Evolutionary conservation across 2,797 vertebrate species (phyloP), one percentile per base, ranked within the genome.

Genomic region (Sebastes jordani): DNA sequence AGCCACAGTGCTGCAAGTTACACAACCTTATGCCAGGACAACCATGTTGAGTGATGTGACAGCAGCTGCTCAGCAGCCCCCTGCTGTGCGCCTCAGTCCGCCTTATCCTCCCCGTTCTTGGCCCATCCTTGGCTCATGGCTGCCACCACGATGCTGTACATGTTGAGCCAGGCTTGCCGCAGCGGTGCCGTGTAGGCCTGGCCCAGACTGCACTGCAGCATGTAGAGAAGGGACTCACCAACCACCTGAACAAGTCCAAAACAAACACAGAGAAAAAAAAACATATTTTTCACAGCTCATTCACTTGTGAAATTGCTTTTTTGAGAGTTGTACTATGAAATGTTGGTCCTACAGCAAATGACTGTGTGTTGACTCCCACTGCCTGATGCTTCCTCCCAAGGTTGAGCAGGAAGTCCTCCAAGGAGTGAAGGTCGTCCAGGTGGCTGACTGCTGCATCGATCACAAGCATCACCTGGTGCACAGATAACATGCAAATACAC

Each of bases 361-460:
- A 98, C 89, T 97, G 96, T 1, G 95, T 95, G 91, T 95, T 96
- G 83, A 99, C 97, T 9, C 98, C 98, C 10, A 97, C 95, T 1
- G 97, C 96, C 83, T 97, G 96, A 80, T 99, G 98, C 93, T 98
- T 99, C 90, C 94, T 96, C 76, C 98, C 98, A 1, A 99, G 94
- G 91, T 96, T 95, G 61, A 96, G 92, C 78, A 99, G 95, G 90
- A 98, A 98, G 29, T 98, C 97, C 73, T 97, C 97, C 94, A 99
- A 88, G 6, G 96, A 95, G 67, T 96, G 95, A 78, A 99, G 94
- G 91, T 98, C 95, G 36, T 99, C 98, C 88, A 98, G 90, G 66
- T 98, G 96, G 91, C 92, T 97, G 88, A 99, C 97, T 0, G 97
- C 98, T 3, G 97, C 96, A 38, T 98, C 98, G 0, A 99, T 97